phyloP scores from a whole-genome alignment of 1,140 invertebrate species.

The Dinothrombium tinctorium region DNA sequence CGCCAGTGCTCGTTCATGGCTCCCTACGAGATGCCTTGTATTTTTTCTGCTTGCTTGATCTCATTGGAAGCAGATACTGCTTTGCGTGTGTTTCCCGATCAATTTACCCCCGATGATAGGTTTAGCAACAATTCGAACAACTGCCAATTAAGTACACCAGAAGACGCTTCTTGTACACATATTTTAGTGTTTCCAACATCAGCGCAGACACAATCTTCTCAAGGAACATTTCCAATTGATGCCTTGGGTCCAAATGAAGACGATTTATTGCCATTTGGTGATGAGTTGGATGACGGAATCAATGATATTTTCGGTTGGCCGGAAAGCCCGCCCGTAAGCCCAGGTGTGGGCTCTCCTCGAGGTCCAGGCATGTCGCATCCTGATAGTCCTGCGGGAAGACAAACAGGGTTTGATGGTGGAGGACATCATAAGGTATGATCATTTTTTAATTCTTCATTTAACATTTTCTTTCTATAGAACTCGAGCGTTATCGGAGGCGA shows the following conservation, averaged over 20 bases:
- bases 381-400: not conserved
- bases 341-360: not conserved
- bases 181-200: slow-evolving; percentile 97
- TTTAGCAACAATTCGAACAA: slow-evolving; percentile 34
- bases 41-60: slow-evolving; percentile 86
- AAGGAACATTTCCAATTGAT: slow-evolving; percentile 15
- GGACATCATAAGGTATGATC: not conserved
- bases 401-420: slow-evolving; percentile 1
- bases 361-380: not conserved
- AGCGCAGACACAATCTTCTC: slow-evolving; percentile 48
- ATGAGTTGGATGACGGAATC: slow-evolving; percentile 38
- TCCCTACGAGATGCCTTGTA: slow-evolving; percentile 53
- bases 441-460: not conserved
- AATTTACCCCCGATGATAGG: slow-evolving; percentile 58
- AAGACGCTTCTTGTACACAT: slow-evolving; percentile 88
- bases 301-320: slow-evolving; percentile 45
- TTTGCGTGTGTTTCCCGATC: slow-evolving; percentile 78
- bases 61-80: slow-evolving; percentile 84
- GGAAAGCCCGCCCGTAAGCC: slow-evolving; percentile 32
- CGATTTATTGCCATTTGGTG: slow-evolving; percentile 34
- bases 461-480: not conserved
- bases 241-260: slow-evolving; percentile 33
- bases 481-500: slow-evolving; percentile 14
- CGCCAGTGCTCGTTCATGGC: slow-evolving; percentile 58
- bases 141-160: slow-evolving; percentile 45